These are phyloP conservation scores for Conger conger DNA, from an alignment of 2,113 vertebrate genomes.

Conservation along the genomic window DNA sequence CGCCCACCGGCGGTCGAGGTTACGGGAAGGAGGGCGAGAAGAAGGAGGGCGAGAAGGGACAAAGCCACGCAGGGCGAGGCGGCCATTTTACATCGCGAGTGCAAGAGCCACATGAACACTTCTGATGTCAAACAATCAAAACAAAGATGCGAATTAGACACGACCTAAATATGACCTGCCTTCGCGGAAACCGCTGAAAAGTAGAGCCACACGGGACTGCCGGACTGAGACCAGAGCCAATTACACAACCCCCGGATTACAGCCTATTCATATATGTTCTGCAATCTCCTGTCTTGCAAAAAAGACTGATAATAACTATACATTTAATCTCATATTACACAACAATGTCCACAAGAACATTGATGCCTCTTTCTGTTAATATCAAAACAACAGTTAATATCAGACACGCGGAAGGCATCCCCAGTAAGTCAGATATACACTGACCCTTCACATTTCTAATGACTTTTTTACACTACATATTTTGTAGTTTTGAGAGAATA, in stretches of 20 bases:
- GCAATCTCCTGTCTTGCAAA: slow-evolving; percentile 71
- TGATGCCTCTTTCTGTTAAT: slow-evolving; percentile 72
- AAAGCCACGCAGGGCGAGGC: slow-evolving; percentile 11
- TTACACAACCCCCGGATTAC: slow-evolving; percentile 36
- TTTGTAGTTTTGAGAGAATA: slow-evolving; percentile 53
- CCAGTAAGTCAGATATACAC: slow-evolving; percentile 68
- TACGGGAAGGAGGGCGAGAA: not conserved
- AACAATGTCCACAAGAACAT: slow-evolving; percentile 82
- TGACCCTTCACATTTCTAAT: slow-evolving; percentile 58
- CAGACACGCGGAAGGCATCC: slow-evolving; percentile 74
- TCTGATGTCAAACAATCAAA: slow-evolving; percentile 23
- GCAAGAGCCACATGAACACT: slow-evolving; percentile 26
- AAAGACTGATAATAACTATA: slow-evolving; percentile 77
- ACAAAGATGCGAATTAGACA: slow-evolving; percentile 17
- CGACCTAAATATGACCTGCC: slow-evolving; percentile 20
- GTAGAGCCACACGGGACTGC: slow-evolving; percentile 30
- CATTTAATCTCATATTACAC: slow-evolving; percentile 78
- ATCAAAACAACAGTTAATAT: slow-evolving; percentile 80
- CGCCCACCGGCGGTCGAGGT: not conserved
- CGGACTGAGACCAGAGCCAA: slow-evolving; percentile 31
- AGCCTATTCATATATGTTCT: slow-evolving; percentile 48
- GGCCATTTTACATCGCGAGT: not conserved
- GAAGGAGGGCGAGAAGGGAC: not conserved
- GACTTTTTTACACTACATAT: slow-evolving; percentile 62
- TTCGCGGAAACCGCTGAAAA: slow-evolving; percentile 16